Base-by-base conservation (phyloP, 2,888 invertebrate species). In the Drosophila anceps region DNA sequence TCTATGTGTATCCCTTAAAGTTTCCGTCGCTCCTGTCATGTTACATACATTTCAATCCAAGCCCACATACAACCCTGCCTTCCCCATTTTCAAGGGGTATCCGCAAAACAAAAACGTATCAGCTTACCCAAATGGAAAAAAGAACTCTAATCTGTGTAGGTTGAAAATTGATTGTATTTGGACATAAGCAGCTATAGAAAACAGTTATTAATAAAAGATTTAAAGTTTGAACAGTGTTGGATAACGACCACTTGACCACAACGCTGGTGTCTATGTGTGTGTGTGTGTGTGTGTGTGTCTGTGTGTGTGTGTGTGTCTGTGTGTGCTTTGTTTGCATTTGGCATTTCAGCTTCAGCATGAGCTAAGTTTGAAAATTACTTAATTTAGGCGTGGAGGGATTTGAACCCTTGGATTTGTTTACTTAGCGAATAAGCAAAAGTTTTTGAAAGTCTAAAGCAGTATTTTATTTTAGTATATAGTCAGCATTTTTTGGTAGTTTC, bases 171-270 rank as follows among this genome's bases (percentile, higher is more conserved):
- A 50, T 50, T 33, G 31, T 13, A 20, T 20, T 33, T 51, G 33
- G n/a, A 35, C 10, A 39, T 8, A 18, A 39, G 27, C 20, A 15
- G 20, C 15, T 15, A 31, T 10, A 15, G 13, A 35, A 50, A 50
- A 12, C 27, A 27, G 27, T 7, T 50, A 20, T 20, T 37, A 48
- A 62, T n/a, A 51, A 60, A 58, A 51, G 63, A 63, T 73, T 63
- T 13, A 12, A 39, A 39, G 37, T 13, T 18, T 39, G 8, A 55
- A 18, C 54, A 55, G 54, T 55, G 54, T 55, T 55, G 35, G 35
- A 24, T 20, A 53, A 35, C 51, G 35, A 15, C 8, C 7, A 5
- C 24, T n/a, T 18, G 29, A 24, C 7, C 20, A 27, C 46, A 29
- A 29, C 2, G 5, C 10, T 7, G 9, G 6, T 10, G 41, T n/a